Evolutionary conservation across 2,888 invertebrate genomes (phyloP), one percentile per base, ranked within the genome.

Genomic region (Ferdinandea cuprea): DNA sequence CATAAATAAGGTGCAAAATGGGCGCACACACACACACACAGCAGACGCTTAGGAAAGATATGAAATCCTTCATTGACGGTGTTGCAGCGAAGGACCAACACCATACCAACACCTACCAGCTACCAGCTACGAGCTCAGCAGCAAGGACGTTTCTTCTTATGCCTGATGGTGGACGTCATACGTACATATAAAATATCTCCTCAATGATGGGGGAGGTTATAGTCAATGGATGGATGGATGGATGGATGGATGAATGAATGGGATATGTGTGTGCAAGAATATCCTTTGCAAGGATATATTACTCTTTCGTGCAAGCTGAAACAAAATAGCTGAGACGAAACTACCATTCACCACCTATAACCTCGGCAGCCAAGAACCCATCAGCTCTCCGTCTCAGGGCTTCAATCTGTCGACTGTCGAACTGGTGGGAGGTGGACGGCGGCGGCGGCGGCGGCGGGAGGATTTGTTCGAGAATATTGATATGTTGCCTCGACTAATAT

Each of bases 1-100:
- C 86, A 86, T 86, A 86, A 86, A 86, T 86, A 86, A 86, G 86
- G 86, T 86, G 86, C 86, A 85, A 85, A 86, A 85, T 59, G 79
- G 79, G 79, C 63, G 50, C 66, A 28, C 61, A 69, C 25, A 37
- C 19, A 19, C 48, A 13, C 32, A 48, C 37, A 25, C 32, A 5
- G 25, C 65, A 54, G 65, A 72, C 30, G 61, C 80, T 71, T 61
- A 72, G 68, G 63, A 40, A 85, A 68, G 79, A 78, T 73, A 74
- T 85, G 65, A 66, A 84, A 85, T 84, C 85, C 77, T 81, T 81
- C 81, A 79, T 72, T 78, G 72, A 71, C 61, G 65, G 63, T 68
- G 79, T 61, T 76, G 78, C 81, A 71, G 59, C 66, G 32, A 61
- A 72, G 46, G 30, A 54, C 13, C 13, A 68, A 11, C 30, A 42